These are phyloP conservation scores for Leptodactylus fallax DNA, from an alignment of 2,797 vertebrate species.

Conservation along the genomic window DNA sequence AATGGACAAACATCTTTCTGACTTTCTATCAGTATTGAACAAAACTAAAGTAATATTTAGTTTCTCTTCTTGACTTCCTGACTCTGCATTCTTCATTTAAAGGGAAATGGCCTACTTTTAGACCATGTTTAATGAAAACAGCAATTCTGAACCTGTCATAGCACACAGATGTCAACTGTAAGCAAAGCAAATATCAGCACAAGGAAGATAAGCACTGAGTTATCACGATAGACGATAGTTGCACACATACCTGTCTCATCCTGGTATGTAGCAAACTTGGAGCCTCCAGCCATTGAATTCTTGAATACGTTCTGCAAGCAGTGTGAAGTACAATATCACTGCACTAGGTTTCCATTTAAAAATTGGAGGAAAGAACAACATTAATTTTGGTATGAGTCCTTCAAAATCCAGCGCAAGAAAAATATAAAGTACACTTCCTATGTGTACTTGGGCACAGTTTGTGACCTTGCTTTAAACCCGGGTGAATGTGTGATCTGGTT, in stretches of 20 bases:
- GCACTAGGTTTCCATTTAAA: background rate
- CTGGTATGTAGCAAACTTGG: constrained; percentile 27
- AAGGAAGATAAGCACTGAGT: background rate
- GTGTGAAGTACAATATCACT: constrained; percentile 17
- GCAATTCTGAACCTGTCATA: background rate
- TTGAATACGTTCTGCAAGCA: background rate
- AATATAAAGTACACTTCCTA: background rate
- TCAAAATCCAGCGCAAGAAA: background rate
- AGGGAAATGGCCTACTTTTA: too few relatives aligned
- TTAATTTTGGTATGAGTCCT: constrained; percentile 13
- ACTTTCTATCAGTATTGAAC: too few relatives aligned
- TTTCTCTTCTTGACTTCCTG: too few relatives aligned
- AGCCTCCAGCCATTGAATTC: constrained; percentile 50
- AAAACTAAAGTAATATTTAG: too few relatives aligned
- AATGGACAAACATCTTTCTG: too few relatives aligned
- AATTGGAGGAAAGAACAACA: constrained; percentile 20
- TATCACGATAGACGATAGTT: background rate
- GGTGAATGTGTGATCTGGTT: constrained; percentile 43
- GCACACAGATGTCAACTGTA: too few relatives aligned
- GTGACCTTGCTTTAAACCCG: constrained; percentile 41
- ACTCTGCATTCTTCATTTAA: too few relatives aligned
- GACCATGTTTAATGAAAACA: too few relatives aligned
- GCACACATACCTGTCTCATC: constrained; percentile 50
- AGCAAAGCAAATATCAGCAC: background rate
- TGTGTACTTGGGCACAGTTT: background rate